Evolutionary conservation across 1,140 invertebrate species (phyloP), one percentile per base, ranked within the genome.

Genomic region (Dreissena polymorpha): DNA sequence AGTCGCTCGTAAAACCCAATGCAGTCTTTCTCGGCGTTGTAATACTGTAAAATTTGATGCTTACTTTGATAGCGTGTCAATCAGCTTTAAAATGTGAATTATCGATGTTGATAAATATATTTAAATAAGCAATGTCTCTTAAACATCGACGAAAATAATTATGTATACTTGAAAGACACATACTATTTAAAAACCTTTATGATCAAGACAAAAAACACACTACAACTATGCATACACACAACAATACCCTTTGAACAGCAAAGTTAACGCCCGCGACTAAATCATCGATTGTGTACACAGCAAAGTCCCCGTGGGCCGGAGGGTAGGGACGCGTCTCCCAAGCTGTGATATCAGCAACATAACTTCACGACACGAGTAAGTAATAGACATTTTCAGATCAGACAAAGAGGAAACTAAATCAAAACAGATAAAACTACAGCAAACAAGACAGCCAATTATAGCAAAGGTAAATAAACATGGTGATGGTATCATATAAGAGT

Each of bases 261-360:
- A 67, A 77, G 74, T 77, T 51, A 13, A 77, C 64, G 2, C 49
- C 50, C 18, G 18, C 39, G 27, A 27, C 50, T 13, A 65, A 25
- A 18, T 77, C 63, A 16, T 77, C 57, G 18, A 67, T 49, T 0
- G 27, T 68, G 51, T 77, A 67, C 29, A 77, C 60, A 67, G 74
- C 74, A 49, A 77, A 77, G 21, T 77, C 74, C 25, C 74, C 74
- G 16, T 67, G 74, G 10, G 74, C 60, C 55, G 74, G 74, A 49
- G 74, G 74, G 39, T 77, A 77, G 5, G 74, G 74, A 16, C 65
- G 16, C 12, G 74, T 77, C 60, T 77, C 74, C 74, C 74, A 77
- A 67, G 60, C 74, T 77, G 27, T 18, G 18, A 29, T 14, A 72
- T 18, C 21, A 68, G 3, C 65, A 63, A 8, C 2, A 39, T 39